Conservation (phyloP, 2,113 vertebrate species). For the Gadus chalcogrammus region DNA sequence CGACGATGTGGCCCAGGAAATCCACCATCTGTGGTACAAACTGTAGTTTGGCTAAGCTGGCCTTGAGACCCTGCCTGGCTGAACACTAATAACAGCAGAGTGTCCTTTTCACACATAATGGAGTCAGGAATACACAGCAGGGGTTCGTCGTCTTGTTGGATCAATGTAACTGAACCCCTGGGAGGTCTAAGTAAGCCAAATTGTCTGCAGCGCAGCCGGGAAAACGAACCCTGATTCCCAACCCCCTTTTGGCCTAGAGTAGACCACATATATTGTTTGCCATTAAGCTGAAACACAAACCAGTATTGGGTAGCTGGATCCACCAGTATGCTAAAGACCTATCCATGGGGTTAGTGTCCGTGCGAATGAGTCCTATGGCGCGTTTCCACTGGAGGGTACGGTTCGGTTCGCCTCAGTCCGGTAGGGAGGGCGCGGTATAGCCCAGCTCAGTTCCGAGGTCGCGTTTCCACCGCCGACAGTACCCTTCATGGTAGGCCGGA, state of each 20-base stretch:
- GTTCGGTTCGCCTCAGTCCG: too few relatives aligned
- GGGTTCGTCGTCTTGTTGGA: slow-evolving; percentile 7
- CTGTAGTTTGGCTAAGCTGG: neutral
- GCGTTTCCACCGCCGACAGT: too few relatives aligned
- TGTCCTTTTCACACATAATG: neutral
- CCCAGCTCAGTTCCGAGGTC: too few relatives aligned
- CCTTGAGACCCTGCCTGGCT: neutral
- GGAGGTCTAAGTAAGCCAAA: neutral
- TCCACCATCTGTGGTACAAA: neutral
- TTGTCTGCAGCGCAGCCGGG: neutral
- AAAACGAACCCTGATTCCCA: neutral
- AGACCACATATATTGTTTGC: neutral
- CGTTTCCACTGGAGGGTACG: too few relatives aligned
- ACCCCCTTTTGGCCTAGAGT: neutral
- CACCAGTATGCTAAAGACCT: neutral
- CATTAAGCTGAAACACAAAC: neutral
- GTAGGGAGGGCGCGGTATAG: too few relatives aligned
- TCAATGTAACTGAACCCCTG: neutral
- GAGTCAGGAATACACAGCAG: neutral
- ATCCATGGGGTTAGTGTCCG: too few relatives aligned
- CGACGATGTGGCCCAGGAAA: too few relatives aligned
- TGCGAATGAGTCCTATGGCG: too few relatives aligned
- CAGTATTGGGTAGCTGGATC: neutral
- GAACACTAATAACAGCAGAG: neutral
- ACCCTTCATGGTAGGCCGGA: too few relatives aligned